Conservation (phyloP, 2,797 vertebrate genomes). For the Ptychobarbus kaznakovi region DNA sequence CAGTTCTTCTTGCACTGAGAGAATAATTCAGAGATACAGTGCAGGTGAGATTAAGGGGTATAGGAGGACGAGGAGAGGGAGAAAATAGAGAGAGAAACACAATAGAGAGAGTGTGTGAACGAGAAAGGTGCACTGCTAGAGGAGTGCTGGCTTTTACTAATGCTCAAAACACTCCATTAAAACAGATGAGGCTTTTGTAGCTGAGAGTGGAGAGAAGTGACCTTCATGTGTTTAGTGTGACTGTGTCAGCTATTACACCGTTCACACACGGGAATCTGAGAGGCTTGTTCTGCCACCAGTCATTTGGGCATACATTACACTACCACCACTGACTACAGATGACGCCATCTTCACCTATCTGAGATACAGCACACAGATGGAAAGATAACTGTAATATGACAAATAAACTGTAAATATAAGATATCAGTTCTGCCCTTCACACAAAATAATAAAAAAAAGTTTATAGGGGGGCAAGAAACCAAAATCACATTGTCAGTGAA, state of each 20-base stretch:
- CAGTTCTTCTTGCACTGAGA: constrained; percentile 58
- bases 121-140: constrained; percentile 50
- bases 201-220: constrained; percentile 61
- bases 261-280: constrained; percentile 47
- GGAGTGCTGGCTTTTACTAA: constrained; percentile 52
- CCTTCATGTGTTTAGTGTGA: constrained; percentile 62
- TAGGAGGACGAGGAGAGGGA: constrained; percentile 29
- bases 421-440: neutral
- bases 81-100: constrained; percentile 47
- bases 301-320: constrained; percentile 54
- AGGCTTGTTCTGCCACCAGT: constrained; percentile 47
- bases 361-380: constrained; percentile 39
- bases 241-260: constrained; percentile 62
- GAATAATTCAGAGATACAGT: constrained; percentile 57
- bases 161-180: constrained; percentile 60
- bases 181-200: constrained; percentile 62
- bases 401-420: neutral
- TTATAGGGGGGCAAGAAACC: neutral
- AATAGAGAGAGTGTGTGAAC: constrained; percentile 59
- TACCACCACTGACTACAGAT: constrained; percentile 53
- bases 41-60: constrained; percentile 44
- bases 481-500: neutral
- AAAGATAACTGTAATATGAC: constrained; percentile 30
- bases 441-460: neutral
- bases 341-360: constrained; percentile 40